These are phyloP conservation scores for Sinonovacula constricta DNA, from an alignment of 1,140 invertebrate species.

Conservation along the genomic window DNA sequence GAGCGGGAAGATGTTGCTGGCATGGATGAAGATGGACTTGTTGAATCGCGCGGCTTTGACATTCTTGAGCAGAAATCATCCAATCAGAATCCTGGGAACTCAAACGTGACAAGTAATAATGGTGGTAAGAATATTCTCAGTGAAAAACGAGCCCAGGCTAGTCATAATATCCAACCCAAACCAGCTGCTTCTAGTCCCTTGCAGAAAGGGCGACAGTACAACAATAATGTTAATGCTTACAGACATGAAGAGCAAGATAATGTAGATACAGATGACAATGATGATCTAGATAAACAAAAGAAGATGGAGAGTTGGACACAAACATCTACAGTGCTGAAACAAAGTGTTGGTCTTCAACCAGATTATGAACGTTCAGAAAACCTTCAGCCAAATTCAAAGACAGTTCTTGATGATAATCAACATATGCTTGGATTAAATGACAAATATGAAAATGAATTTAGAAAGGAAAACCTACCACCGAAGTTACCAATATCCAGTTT, in stretches of 20 bases:
- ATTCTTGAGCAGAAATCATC: slow-evolving; percentile 10
- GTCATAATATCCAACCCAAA: no score
- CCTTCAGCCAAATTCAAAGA: not conserved
- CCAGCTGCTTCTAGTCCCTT: no score
- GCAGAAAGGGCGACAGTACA: no score
- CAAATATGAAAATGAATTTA: not conserved
- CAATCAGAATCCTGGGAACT: no score
- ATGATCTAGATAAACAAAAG: no score
- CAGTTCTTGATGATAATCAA: not conserved
- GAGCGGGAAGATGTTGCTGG: slow-evolving; percentile 42
- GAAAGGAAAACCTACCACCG: slow-evolving; percentile 3
- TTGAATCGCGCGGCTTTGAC: slow-evolving; percentile 47
- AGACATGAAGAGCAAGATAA: no score
- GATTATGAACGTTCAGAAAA: no score
- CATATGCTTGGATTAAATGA: not conserved
- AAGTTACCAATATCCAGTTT: slow-evolving; percentile 41
- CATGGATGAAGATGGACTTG: slow-evolving; percentile 36
- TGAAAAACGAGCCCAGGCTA: no score
- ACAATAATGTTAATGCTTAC: no score
- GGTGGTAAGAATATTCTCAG: no score
- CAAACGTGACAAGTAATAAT: no score
- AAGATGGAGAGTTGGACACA: slow-evolving; percentile 42
- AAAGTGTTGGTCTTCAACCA: slow-evolving; percentile 14
- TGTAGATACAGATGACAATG: no score
- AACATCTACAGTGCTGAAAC: slow-evolving; percentile 33